Evolutionary conservation across 2,888 invertebrate genomes (phyloP), one percentile per base, ranked within the genome.

Genomic region (Shargacucullia verbasci): DNA sequence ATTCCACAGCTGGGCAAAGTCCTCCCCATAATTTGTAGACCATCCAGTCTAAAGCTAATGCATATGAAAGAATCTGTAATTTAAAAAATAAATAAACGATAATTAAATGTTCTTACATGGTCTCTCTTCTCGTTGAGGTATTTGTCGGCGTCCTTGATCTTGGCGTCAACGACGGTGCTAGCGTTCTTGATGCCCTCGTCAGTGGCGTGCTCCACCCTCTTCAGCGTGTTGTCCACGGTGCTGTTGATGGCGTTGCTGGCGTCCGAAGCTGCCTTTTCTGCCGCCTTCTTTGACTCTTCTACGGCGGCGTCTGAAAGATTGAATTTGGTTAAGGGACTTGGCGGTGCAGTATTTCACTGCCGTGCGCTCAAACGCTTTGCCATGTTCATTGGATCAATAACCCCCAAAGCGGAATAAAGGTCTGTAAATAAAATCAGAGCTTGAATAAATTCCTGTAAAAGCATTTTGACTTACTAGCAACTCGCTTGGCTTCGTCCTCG

Each of bases 81-180:
- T 20, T 4, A 20, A 20, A 20, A 20, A 3, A 20, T 20, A 20
- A 20, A 20, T 20, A 20, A 20, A 20, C 20, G 20, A 3, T 20
- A 20, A 49, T n/a, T n/a, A 20, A 37, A 20, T 34, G 10, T 29
- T n/a, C 83, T 73, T 71, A 94, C 94, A 81, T 86, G 73, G 25
- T 93, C 95, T 33, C 95, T 92, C 82, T 96, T 95, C 70, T 95
- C 94, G 78, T 92, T 95, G 58, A 95, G 87, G 81, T 92, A 95
- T 77, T 95, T 94, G 80, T 95, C 95, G 25, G 96, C 94, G 60
- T 95, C 95, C 79, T 95, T 95, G 76, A 96, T 84, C 87, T 96
- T 96, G 63, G 94, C 82, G 80, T 96, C 96, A 43, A 95, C 94
- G 10, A 94, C 91, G 14, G 94, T 86, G 56, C 95, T 91, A 14